A percentile compares a stretch with the other conserved stretches of the same genome.
Conservation (phyloP, 2,113 vertebrate species). For the Odontophorus gujanensis region DNA sequence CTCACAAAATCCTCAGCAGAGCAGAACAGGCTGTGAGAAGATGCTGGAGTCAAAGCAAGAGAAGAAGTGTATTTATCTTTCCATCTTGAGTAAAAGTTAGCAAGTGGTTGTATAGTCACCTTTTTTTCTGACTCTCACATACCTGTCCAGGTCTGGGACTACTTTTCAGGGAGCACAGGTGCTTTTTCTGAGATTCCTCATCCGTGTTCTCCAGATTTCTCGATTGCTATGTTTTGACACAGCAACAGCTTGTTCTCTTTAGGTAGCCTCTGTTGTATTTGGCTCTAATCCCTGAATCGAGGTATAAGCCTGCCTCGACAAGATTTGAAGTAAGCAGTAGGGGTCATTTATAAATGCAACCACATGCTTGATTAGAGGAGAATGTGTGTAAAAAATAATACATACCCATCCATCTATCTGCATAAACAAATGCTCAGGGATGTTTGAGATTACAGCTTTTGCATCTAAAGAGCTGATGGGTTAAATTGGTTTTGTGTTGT, state of each 20-base stretch:
- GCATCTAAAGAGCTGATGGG: not conserved
- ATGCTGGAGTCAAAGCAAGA: not conserved
- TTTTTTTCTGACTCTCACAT: not conserved
- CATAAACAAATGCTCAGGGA: not conserved
- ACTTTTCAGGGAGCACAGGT: not conserved
- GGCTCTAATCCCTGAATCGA: slow-evolving; percentile 52
- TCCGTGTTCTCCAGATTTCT: slow-evolving; percentile 15
- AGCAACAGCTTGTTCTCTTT: slow-evolving; percentile 64
- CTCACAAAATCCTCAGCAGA: not conserved
- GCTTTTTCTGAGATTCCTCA: not conserved
- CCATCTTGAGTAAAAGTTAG: not conserved
- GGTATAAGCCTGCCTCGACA: slow-evolving; percentile 61
- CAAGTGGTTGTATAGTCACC: not conserved
- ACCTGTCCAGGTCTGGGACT: not conserved
- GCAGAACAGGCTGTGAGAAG: not conserved
- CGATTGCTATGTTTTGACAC: not conserved
- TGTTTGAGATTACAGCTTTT: slow-evolving; percentile 3
- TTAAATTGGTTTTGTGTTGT: not conserved
- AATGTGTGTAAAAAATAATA: not conserved
- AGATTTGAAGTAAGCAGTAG: slow-evolving; percentile 41
- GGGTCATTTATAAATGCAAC: slow-evolving; percentile 62
- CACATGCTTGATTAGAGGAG: slow-evolving; percentile 25
- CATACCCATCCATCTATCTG: not conserved
- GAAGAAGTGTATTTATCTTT: not conserved
- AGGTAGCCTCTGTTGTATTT: slow-evolving; percentile 62